A percentile compares a stretch with the other conserved stretches of the same genome.
Evolutionary conservation across 2,797 vertebrate species (phyloP).

Genomic region (Fistularia tabacaria): DNA sequence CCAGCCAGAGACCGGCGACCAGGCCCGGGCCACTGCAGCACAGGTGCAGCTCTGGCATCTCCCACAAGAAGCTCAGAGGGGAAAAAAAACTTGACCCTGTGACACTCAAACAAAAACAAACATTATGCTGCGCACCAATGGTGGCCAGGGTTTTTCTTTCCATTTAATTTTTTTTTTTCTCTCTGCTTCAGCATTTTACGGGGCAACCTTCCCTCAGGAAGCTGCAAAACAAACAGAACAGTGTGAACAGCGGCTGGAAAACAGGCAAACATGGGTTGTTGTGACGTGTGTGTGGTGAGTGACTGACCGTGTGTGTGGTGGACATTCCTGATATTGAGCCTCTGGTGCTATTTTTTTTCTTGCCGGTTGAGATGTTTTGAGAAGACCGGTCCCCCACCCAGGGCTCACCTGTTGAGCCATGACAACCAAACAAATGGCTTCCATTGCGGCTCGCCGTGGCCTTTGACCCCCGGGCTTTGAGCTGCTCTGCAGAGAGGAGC

Average conservation of each 20-base stretch:
- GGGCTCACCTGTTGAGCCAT: constrained; percentile 79
- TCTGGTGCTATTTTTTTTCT: constrained; percentile 53
- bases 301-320: constrained; percentile 64
- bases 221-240: constrained; percentile 60
- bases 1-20: constrained; percentile 35
- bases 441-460: constrained; percentile 64
- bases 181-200: constrained; percentile 25
- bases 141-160: constrained; percentile 44
- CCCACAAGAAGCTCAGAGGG: constrained; percentile 12
- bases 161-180: constrained; percentile 22
- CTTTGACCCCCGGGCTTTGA: constrained; percentile 74
- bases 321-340: constrained; percentile 74
- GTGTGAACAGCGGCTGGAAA: constrained; percentile 40
- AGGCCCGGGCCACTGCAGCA: constrained; percentile 42
- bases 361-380: constrained; percentile 71
- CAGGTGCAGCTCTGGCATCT: constrained; percentile 67
- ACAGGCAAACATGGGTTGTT: constrained; percentile 67
- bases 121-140: constrained; percentile 40
- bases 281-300: constrained; percentile 73
- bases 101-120: constrained; percentile 71
- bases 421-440: constrained; percentile 81
- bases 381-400: constrained; percentile 56
- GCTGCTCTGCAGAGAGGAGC: constrained; percentile 67
- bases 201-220: constrained; percentile 28
- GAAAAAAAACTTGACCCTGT: constrained; percentile 40